Conservation (phyloP, 2,797 vertebrate species). For the Glossophaga mutica region DNA sequence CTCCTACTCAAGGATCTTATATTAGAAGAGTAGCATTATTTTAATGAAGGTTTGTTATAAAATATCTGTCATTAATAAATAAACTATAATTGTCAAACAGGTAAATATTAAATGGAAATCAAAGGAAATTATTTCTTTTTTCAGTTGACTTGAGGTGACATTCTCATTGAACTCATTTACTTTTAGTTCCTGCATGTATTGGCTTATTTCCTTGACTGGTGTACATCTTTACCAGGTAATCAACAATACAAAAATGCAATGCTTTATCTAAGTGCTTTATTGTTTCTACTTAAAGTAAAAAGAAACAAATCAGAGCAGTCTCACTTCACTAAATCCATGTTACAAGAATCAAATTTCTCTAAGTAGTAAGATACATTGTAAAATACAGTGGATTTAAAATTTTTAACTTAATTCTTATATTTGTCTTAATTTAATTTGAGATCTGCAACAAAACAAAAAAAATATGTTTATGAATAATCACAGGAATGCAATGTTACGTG, state of each 20-base stretch:
- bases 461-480: background rate
- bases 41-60: background rate
- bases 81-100: background rate
- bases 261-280: background rate
- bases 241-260: background rate
- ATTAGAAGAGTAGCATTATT: background rate
- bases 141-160: background rate
- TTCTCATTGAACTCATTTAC: background rate
- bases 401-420: background rate
- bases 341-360: background rate
- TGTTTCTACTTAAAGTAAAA: background rate
- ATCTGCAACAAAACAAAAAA: background rate
- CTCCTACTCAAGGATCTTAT: background rate
- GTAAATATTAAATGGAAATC: background rate
- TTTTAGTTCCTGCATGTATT: background rate
- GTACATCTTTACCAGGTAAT: background rate
- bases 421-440: background rate
- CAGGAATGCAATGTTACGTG: background rate
- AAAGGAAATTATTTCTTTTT: background rate
- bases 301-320: fast-evolving
- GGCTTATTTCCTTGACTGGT: background rate
- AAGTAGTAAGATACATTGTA: background rate
- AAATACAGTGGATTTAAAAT: background rate
- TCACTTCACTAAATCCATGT: background rate
- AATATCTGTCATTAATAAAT: background rate